phyloP scores from a whole-genome alignment of 2,113 vertebrate genomes.

The Crotalus horridus region DNA sequence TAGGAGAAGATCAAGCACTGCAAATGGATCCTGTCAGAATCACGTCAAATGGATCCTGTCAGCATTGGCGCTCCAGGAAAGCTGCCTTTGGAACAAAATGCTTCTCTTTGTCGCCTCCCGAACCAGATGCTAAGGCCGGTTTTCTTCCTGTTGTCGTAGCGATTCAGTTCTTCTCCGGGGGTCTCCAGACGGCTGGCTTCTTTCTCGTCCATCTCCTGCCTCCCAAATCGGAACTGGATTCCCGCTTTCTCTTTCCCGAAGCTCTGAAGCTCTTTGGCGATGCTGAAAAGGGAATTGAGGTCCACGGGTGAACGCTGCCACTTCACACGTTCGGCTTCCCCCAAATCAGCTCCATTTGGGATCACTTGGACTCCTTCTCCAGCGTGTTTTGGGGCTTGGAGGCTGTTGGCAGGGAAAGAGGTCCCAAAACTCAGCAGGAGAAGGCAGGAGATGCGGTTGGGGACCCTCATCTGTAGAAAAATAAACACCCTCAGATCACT shows the following conservation, averaged over 20 bases:
- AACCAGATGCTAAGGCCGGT: constrained; percentile 74
- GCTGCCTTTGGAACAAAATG: accelerated
- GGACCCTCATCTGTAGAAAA: constrained; percentile 60
- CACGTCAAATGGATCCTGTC: neutral
- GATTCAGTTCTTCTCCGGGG: constrained; percentile 61
- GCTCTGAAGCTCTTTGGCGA: constrained; percentile 44
- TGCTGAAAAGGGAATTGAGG: constrained; percentile 29
- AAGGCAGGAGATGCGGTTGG: constrained; percentile 51
- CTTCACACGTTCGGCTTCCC: accelerated
- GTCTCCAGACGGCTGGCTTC: constrained; percentile 20
- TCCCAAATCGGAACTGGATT: constrained; percentile 32
- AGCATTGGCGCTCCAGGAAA: neutral
- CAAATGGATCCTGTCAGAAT: neutral
- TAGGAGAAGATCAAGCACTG: neutral
- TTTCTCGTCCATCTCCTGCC: constrained; percentile 43
- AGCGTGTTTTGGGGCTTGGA: accelerated
- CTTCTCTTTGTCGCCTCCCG: constrained; percentile 51
- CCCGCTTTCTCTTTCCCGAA: neutral
- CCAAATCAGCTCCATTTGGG: accelerated
- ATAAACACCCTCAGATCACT: neutral
- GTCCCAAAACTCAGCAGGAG: constrained; percentile 61
- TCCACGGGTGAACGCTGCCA: neutral
- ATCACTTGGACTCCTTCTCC: accelerated
- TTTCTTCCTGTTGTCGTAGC: constrained; percentile 63
- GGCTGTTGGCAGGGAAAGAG: constrained; percentile 47